Conservation (phyloP, 2,797 vertebrate genomes). For the Microctenopoma steveboyesi region DNA sequence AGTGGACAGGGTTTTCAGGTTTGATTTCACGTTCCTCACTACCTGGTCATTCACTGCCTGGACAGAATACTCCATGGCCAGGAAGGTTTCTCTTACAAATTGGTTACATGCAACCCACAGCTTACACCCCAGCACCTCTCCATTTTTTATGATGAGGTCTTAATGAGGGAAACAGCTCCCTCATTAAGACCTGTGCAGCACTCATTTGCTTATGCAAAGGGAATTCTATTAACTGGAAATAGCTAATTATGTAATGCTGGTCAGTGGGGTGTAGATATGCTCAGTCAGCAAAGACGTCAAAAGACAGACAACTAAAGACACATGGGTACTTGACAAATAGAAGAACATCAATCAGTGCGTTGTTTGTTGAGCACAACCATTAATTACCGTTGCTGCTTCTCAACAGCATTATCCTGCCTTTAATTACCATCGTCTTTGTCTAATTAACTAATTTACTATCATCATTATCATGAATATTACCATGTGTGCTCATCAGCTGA, state of each 20-base stretch:
- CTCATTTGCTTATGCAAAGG: constrained; percentile 11
- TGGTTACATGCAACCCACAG: constrained; percentile 62
- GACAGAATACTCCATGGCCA: constrained; percentile 37
- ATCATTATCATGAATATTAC: constrained; percentile 10
- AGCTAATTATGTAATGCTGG: constrained; percentile 9
- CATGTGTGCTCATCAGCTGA: constrained; percentile 12
- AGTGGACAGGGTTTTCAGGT: constrained; percentile 49
- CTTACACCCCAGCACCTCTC: constrained; percentile 55
- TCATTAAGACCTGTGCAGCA: neutral
- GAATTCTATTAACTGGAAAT: constrained; percentile 1
- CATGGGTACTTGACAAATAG: constrained; percentile 11
- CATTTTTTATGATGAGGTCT: constrained; percentile 62
- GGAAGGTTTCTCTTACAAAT: constrained; percentile 68
- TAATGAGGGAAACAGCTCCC: constrained; percentile 43
- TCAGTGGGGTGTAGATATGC: neutral
- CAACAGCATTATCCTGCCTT: constrained; percentile 16
- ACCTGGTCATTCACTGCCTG: constrained; percentile 43
- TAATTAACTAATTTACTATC: constrained; percentile 21
- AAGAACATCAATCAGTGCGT: constrained; percentile 3
- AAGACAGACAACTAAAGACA: constrained; percentile 14
- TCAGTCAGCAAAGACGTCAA: constrained; percentile 34
- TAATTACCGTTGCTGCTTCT: constrained; percentile 33
- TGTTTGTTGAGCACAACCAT: constrained; percentile 9
- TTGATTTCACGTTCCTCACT: constrained; percentile 57
- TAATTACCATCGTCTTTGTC: constrained; percentile 27